A percentile compares a stretch with the other conserved stretches of the same genome.
These are phyloP conservation scores for Nymphalis urticae DNA, from an alignment of 2,888 invertebrate genomes.

Conservation along the genomic window DNA sequence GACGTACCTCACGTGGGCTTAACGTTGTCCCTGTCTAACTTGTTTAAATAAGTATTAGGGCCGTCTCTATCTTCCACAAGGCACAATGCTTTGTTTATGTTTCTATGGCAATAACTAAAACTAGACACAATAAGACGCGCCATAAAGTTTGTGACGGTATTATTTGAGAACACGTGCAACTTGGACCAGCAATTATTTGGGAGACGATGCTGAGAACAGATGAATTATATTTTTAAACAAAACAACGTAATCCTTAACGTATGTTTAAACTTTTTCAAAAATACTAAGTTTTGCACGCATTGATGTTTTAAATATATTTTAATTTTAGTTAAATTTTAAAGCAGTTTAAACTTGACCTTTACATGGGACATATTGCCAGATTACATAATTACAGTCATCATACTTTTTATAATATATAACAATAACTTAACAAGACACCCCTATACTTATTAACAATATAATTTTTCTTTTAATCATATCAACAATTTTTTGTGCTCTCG, in stretches of 20 bases:
- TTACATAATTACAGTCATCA: too few relatives aligned
- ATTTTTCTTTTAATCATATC: too few relatives aligned
- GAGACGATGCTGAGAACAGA: neutral
- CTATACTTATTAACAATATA: too few relatives aligned
- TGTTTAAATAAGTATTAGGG: constrained; percentile 40
- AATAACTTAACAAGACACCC: too few relatives aligned
- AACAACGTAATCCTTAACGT: constrained; percentile 9
- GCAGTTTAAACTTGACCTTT: too few relatives aligned
- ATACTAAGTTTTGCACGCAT: neutral
- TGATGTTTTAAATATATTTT: neutral
- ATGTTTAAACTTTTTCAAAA: neutral
- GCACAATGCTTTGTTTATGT: constrained; percentile 68
- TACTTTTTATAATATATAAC: too few relatives aligned
- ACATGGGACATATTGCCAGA: too few relatives aligned
- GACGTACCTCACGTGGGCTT: constrained; percentile 73
- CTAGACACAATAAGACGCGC: constrained; percentile 44
- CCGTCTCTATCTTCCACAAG: constrained; percentile 50
- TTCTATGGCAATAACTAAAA: constrained; percentile 61
- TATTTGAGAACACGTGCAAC: constrained; percentile 52
- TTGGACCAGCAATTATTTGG: neutral
- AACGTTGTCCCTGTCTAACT: constrained; percentile 57
- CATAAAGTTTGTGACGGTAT: constrained; percentile 51
- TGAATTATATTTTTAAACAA: neutral
- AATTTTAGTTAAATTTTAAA: too few relatives aligned
- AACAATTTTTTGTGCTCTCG: neutral